These are phyloP conservation scores for Tapera naevia DNA, from an alignment of 2,797 vertebrate genomes.

Conservation along the genomic window DNA sequence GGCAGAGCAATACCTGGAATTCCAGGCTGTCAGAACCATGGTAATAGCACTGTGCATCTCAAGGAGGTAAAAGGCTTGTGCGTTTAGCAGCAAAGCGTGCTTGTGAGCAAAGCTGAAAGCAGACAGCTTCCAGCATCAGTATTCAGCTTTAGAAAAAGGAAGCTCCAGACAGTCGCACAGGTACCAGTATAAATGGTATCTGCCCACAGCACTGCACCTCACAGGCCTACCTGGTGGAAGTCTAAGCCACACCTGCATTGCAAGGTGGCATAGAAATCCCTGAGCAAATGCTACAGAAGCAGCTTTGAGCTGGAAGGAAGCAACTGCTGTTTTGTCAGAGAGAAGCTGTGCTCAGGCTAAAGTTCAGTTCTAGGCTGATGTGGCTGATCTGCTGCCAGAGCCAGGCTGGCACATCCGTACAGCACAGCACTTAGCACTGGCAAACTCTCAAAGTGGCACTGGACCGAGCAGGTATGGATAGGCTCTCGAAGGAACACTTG, in stretches of 20 bases:
- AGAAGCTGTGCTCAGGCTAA: neutral
- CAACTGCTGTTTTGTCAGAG: neutral
- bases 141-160: neutral
- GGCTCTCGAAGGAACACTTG: neutral
- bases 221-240: neutral
- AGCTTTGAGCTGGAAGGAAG: neutral
- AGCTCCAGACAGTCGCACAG: neutral
- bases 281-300: neutral
- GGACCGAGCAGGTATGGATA: neutral
- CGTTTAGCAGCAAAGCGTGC: neutral
- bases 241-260: neutral
- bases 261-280: neutral
- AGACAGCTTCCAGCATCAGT: neutral
- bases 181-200: neutral
- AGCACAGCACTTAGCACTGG: neutral
- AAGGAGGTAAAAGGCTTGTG: conserved; percentile 2
- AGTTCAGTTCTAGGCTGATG: neutral
- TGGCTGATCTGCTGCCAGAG: neutral
- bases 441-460: neutral
- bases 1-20: neutral
- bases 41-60: neutral
- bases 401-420: neutral
- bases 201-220: neutral
- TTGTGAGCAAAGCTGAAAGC: neutral
- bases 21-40: neutral